These are phyloP conservation scores for Lacerta bilineata DNA, from an alignment of 2,797 vertebrate species.

Conservation along the genomic window DNA sequence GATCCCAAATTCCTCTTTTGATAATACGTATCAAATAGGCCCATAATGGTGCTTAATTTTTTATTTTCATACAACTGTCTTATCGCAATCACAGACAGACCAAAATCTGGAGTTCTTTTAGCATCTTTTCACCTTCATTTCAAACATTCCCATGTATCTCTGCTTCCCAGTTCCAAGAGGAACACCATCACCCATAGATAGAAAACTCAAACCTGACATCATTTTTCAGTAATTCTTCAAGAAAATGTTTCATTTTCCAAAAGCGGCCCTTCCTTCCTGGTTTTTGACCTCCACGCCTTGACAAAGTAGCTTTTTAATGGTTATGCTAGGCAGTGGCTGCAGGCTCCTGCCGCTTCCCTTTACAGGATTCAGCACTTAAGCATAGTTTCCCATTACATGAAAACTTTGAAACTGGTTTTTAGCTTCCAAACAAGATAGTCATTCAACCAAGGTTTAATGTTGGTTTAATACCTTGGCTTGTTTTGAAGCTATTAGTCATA, in stretches of 20 bases:
- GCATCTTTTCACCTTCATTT: not conserved
- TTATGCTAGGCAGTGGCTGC: not conserved
- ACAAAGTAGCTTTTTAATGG: not conserved
- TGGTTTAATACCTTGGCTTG: not conserved
- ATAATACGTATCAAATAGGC: accelerated
- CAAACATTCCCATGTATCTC: not conserved
- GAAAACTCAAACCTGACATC: not conserved
- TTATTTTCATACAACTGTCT: not conserved
- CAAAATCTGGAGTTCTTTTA: not conserved
- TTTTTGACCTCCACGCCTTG: not conserved
- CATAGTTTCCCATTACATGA: not conserved
- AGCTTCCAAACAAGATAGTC: not conserved
- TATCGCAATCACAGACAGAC: not conserved
- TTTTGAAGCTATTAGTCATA: not conserved
- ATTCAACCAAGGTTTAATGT: not conserved
- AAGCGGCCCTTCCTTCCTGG: not conserved
- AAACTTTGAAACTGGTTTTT: not conserved
- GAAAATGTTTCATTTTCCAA: not conserved
- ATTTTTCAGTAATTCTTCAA: not conserved
- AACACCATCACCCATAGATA: not conserved
- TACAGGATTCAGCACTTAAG: not conserved
- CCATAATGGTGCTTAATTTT: not conserved
- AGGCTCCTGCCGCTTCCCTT: not conserved
- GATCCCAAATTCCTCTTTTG: conserved; percentile 40
- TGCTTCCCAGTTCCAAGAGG: not conserved